Evolutionary conservation across 2,113 vertebrate species (phyloP), one percentile per base, ranked within the genome.

Genomic region (Notothenia rossii): DNA sequence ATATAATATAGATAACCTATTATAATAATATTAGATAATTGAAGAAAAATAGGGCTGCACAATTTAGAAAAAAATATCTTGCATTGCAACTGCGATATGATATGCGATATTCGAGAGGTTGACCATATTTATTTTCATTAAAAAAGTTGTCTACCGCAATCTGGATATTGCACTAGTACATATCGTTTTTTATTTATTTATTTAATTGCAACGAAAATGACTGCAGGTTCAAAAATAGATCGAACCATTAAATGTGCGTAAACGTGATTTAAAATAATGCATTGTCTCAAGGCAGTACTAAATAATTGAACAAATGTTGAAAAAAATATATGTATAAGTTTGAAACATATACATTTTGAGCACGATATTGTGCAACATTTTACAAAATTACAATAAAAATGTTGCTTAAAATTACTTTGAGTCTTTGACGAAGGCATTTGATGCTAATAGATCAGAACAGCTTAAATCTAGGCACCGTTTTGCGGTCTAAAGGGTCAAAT

Each of bases 401-500:
- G 17, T 40, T 1, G 53, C 5, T 22, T 2, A 17, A n/a, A 45
- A 58, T 18, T 0, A 50, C 29, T 5, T 3, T 40, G 8, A 40
- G 43, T 54, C 9, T n/a, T 48, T 14, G 2, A 40, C 7, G 36
- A 40, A 40, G 36, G 36, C 36, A 40, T 43, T 60, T 53, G 71
- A 84, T 9, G 50, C 15, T 53, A 67, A 81, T 33, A 2, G 18
- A n/a, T 45, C 2, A 6, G 17, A 77, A n/a, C 66, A 33, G 49
- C 49, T 53, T 36, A 10, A 58, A 14, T 22, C 2, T 2, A 22
- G 55, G 25, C 5, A 3, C 7, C 10, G 8, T 51, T 65, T 56
- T 69, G 22, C 2, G 77, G 45, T 54, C 56, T 25, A 0, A 54
- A 20, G n/a, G 79, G 81, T 87, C 74, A 73, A 84, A 82, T 7